These are phyloP conservation scores for Pomatorhinus ruficollis DNA, from an alignment of 2,113 vertebrate genomes.

Conservation along the genomic window DNA sequence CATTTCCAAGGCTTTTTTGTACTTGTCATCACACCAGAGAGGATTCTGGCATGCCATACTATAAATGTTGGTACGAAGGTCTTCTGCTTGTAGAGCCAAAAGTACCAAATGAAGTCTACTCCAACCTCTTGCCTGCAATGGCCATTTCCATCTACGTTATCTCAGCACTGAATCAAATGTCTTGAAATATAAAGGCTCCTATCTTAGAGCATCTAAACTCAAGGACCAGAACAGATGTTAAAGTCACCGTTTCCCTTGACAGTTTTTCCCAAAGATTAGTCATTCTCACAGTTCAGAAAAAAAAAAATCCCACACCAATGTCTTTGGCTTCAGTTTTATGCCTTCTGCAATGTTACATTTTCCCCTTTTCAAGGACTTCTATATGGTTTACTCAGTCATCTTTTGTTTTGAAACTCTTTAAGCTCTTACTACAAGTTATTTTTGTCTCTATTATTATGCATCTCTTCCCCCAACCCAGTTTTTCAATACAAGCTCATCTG, in stretches of 20 bases:
- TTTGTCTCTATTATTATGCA: background rate
- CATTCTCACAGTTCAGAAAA: background rate
- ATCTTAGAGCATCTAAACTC: background rate
- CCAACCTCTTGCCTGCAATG: background rate
- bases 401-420: background rate
- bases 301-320: accelerated
- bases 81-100: background rate
- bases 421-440: background rate
- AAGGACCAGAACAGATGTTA: background rate
- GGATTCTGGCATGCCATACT: background rate
- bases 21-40: background rate
- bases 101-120: background rate
- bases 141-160: background rate
- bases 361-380: background rate
- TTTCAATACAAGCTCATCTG: background rate
- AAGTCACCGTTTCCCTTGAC: background rate
- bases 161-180: accelerated
- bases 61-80: background rate
- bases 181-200: background rate
- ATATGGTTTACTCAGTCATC: background rate
- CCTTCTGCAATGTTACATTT: background rate
- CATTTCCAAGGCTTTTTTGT: background rate
- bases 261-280: background rate
- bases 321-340: background rate
- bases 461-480: background rate